Conservation (phyloP, 2,797 vertebrate species). For the Mormyrops boulengeri region DNA sequence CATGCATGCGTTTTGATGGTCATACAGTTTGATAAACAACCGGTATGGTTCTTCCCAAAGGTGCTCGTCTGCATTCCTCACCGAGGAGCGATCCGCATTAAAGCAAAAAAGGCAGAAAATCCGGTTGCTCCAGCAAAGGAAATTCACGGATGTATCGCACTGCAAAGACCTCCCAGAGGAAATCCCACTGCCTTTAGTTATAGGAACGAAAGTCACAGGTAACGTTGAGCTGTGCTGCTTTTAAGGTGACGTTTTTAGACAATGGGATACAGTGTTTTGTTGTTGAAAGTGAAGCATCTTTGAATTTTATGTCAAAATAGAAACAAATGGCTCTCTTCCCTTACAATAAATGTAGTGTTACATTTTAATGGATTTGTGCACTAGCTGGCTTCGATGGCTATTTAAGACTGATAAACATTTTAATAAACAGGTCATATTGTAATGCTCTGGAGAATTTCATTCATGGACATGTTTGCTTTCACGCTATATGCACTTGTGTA, state of each 20-base stretch:
- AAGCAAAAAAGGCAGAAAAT: conserved; percentile 93
- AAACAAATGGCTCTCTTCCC: not conserved
- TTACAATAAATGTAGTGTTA: not conserved
- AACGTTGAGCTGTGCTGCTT: conserved; percentile 11
- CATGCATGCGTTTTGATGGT: not conserved
- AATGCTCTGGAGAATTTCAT: not conserved
- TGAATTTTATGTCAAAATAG: not conserved
- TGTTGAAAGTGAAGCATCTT: not conserved
- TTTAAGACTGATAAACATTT: not conserved
- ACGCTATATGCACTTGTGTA: not conserved
- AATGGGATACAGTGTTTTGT: not conserved
- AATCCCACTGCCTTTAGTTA: conserved; percentile 93
- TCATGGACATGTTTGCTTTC: not conserved
- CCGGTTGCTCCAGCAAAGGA: conserved; percentile 70
- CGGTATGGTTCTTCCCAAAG: conserved; percentile 47
- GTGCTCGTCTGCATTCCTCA: conserved; percentile 95
- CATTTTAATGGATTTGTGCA: not conserved
- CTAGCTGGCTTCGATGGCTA: not conserved
- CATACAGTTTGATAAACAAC: not conserved
- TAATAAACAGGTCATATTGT: not conserved
- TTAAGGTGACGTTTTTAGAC: not conserved
- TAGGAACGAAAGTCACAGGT: conserved; percentile 98
- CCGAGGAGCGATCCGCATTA: conserved; percentile 87
- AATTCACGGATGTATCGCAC: conserved; percentile 70
- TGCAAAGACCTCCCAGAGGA: conserved; percentile 81